Conservation (phyloP, 2,797 vertebrate genomes). For the Acropternis orthonyx region DNA sequence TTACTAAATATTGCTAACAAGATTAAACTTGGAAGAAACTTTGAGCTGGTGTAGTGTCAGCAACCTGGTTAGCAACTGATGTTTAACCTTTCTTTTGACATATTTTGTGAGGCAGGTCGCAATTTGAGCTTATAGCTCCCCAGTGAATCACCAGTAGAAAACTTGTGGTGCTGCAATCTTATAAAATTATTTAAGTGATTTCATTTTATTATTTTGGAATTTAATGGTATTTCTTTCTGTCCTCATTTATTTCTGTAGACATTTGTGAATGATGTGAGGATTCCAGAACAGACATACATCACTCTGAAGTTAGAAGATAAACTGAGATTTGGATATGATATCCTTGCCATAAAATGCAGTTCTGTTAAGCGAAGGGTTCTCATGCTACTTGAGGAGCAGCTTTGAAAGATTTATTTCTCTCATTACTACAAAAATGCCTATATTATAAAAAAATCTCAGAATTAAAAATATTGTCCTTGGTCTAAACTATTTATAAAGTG, state of each 20-base stretch:
- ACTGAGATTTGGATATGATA: conserved; percentile 99
- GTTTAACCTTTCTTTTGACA: background rate
- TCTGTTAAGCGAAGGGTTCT: background rate
- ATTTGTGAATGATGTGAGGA: conserved; percentile 96
- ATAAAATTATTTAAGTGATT: background rate
- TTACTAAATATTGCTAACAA: background rate
- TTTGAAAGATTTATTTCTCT: background rate
- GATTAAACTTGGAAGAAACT: background rate
- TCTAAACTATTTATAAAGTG: background rate
- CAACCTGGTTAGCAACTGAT: background rate
- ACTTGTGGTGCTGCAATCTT: background rate
- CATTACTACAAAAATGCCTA: background rate
- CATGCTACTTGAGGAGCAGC: background rate
- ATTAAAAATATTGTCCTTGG: background rate
- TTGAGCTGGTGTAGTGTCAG: background rate
- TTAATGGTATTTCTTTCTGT: background rate
- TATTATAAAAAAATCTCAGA: background rate
- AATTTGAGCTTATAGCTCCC: background rate
- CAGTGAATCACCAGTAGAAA: background rate
- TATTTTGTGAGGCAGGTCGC: background rate
- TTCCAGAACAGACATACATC: conserved; percentile 98
- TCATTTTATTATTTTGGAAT: background rate
- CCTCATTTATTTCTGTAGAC: conserved; percentile 81
- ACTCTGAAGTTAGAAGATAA: conserved; percentile 97
- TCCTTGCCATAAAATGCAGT: conserved; percentile 80